Base-by-base conservation (phyloP, 2,888 invertebrate species). In the Sepioteuthis lessoniana region DNA sequence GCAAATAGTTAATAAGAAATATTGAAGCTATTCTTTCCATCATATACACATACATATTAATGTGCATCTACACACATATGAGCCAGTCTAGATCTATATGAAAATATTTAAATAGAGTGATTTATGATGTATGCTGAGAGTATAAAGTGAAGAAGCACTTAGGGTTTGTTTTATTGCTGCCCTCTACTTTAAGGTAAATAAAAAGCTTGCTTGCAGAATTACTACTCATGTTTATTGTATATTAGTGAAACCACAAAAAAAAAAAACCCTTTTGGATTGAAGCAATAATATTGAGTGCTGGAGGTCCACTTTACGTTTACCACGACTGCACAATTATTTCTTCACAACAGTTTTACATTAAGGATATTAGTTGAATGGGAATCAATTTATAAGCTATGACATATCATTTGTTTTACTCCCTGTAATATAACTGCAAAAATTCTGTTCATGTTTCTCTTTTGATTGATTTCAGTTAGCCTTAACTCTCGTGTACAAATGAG, bases 81-180 rank as follows among this genome's bases (percentile, higher is more conserved):
- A 31, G 28, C 31, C 31, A 31, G 31, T 76, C 76, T 76, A 76
- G 31, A 31, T 76, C 35, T 76, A n/a, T n/a, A 76, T 76, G 76
- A n/a, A 76, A 76, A 76, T 76, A 76, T 76, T 76, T 76, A 35
- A 76, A 76, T 35, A 76, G 76, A 76, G 35, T 76, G 76, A 76
- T 76, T 76, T n/a, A 76, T 76, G 76, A n/a, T n/a, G n/a, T n/a
- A n/a, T 76, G 76, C n/a, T 76, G 13, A 60, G 28, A n/a, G 76
- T 76, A n/a, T 76, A n/a, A 76, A 76, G 76, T 76, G 76, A 76
- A 76, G 76, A n/a, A 76, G 76, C 76, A 76, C 76, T 76, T 76
- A 76, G 76, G n/a, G n/a, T 76, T n/a, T 76, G 76, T 76, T 76
- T 76, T 76, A 76, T 76, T 76, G 35, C 35, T 76, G 76, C 76